Base-by-base conservation (phyloP, 2,113 vertebrate species). In the Eupsittula cactorum region DNA sequence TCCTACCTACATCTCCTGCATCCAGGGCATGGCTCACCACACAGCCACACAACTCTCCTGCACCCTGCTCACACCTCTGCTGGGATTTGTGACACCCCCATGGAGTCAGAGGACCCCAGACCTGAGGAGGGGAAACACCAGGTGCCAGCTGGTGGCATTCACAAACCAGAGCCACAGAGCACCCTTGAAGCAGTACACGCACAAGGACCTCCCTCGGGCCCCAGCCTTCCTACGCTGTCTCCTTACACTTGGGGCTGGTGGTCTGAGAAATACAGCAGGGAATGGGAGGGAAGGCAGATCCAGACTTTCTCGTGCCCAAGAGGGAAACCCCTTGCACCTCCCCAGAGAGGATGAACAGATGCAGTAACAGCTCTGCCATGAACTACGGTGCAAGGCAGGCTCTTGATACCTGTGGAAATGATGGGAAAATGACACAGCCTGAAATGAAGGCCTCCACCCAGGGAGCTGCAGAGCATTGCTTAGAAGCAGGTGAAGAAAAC, bases 171-270 rank as follows among this genome's bases (percentile, higher is more conserved):
- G 14, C 35, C 83, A 59, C 28, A 2, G 3, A 60, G 23, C 25
- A 31, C 35, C 13, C 13, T 25, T 2, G 9, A 33, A 65, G 37
- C 4, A 3, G 8, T 67, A 65, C 29, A 3, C 0, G 1, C 7
- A 16, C 35, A 2, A 4, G n/a, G 8, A 3, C 31, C 42, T 53
- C 37, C 19, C 20, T 5, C 8, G 2, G 33, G 12, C 13, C 33
- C 42, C 53, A 71, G 64, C 12, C 52, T 27, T 39, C n/a, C 46
- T 33, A 0, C 1, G 0, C 25, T 18, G 3, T 3, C 19, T 27
- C 80, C 33, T 71, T 11, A 53, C 3, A 2, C 7, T 14, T 10
- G 17, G 7, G 23, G 41, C 57, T 42, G 35, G 9, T 37, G 50
- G 3, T 7, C 44, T 69, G 41, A 35, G 62, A 70, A 86, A 88